Percentiles rank a stretch among this genome's conserved stretches.
Evolutionary conservation across 2,797 vertebrate genomes (phyloP).

Genomic region (Typhlichthys eigenmanni): DNA sequence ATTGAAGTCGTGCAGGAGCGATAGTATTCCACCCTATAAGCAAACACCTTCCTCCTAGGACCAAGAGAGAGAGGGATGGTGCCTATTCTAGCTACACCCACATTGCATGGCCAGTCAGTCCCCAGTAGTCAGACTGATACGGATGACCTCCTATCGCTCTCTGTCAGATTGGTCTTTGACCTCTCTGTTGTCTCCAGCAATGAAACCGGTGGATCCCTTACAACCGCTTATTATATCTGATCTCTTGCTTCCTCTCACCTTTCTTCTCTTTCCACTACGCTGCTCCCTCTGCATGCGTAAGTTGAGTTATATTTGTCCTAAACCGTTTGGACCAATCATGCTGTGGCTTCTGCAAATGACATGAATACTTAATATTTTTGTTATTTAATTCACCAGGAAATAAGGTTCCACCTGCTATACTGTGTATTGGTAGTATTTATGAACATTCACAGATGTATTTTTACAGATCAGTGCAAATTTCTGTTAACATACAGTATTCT

Average conservation of each 20-base stretch:
- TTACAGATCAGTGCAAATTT: neutral
- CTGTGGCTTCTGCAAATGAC: neutral
- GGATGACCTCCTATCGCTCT: slow-evolving; percentile 38
- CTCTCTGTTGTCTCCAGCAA: slow-evolving; percentile 16
- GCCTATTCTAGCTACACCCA: slow-evolving; percentile 2
- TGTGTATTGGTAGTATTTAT: slow-evolving; percentile 12
- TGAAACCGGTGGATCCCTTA: slow-evolving; percentile 22
- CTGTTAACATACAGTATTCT: neutral
- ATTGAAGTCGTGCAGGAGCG: slow-evolving; percentile 49
- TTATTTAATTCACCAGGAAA: slow-evolving; percentile 1
- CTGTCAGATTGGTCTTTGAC: slow-evolving; percentile 9
- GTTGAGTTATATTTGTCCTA: slow-evolving; percentile 10
- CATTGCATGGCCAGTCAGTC: neutral
- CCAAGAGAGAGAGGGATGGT: slow-evolving; percentile 12
- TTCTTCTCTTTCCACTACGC: neutral
- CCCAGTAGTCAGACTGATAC: slow-evolving; percentile 28
- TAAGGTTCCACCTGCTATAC: neutral
- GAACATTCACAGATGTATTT: neutral
- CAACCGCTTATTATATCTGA: slow-evolving; percentile 38
- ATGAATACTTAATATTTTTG: slow-evolving; percentile 1
- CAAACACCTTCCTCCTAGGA: slow-evolving; percentile 65
- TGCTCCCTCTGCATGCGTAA: neutral
- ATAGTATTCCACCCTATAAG: slow-evolving; percentile 64
- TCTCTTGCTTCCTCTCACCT: slow-evolving; percentile 19
- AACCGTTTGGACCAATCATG: neutral